These are phyloP conservation scores for Pachypsylla venusta DNA, from an alignment of 1,140 invertebrate species.

Conservation along the genomic window DNA sequence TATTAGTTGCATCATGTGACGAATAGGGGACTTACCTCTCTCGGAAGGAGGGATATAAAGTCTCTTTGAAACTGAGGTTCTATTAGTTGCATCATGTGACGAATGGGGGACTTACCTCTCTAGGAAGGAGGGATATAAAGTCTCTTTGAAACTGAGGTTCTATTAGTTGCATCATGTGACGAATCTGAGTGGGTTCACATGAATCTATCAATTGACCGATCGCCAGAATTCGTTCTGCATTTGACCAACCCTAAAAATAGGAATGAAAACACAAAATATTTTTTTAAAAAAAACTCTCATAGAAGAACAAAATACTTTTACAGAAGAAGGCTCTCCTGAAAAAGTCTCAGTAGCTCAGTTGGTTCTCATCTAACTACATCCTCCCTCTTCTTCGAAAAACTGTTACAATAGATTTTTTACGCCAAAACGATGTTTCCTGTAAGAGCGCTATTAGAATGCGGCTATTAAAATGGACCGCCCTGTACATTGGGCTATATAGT, in stretches of 20 bases:
- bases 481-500: too few species aligned
- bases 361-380: too few species aligned
- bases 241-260: conserved; percentile 63
- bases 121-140: conserved; percentile 89
- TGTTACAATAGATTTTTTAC: too few species aligned
- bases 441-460: too few species aligned
- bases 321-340: too few species aligned
- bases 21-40: conserved; percentile 57
- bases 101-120: conserved; percentile 53
- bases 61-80: conserved; percentile 96
- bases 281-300: too few species aligned
- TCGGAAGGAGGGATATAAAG: conserved; percentile 89
- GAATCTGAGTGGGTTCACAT: conserved; percentile 82
- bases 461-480: too few species aligned
- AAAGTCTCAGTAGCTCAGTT: too few species aligned
- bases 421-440: too few species aligned
- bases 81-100: conserved; percentile 93
- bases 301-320: too few species aligned
- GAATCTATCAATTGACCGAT: conserved; percentile 76
- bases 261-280: too few species aligned
- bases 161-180: conserved; percentile 93
- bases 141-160: conserved; percentile 96
- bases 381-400: too few species aligned
- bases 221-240: conserved; percentile 72
- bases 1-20: conserved; percentile 93